Percentiles rank a stretch among this genome's conserved stretches.
Evolutionary conservation across 2,113 vertebrate genomes (phyloP).

Genomic region (Cervus canadensis): DNA sequence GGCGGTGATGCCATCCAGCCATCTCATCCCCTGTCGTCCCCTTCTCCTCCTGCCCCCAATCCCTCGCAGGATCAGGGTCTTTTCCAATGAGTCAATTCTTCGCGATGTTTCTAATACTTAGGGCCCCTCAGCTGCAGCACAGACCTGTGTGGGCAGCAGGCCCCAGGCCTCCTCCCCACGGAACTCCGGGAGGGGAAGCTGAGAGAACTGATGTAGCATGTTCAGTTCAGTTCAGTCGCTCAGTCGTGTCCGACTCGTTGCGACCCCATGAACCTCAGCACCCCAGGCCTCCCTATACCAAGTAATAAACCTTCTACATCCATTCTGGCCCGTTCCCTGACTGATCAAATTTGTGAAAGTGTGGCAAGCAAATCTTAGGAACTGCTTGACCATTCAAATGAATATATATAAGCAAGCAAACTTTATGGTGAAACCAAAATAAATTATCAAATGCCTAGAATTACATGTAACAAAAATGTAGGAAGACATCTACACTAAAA

Average conservation of each 20-base stretch:
- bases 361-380: neutral
- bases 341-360: neutral
- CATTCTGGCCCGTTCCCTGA: neutral
- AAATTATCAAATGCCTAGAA: neutral
- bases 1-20: too few relatives aligned
- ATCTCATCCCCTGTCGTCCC: too few relatives aligned
- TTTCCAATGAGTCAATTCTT: too few relatives aligned
- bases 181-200: accelerated
- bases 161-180: neutral
- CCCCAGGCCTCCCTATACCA: neutral
- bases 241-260: neutral
- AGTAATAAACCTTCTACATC: neutral
- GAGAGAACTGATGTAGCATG: neutral
- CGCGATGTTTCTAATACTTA: neutral
- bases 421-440: neutral
- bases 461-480: neutral
- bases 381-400: neutral
- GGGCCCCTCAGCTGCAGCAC: neutral
- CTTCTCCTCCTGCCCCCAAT: too few relatives aligned
- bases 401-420: neutral
- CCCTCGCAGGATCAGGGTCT: too few relatives aligned
- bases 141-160: neutral
- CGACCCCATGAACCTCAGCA: neutral
- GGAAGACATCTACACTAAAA: neutral
- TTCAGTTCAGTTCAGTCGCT: neutral